Evolutionary conservation across 2,797 vertebrate species (phyloP).

Genomic region (Tarsius wallacei): DNA sequence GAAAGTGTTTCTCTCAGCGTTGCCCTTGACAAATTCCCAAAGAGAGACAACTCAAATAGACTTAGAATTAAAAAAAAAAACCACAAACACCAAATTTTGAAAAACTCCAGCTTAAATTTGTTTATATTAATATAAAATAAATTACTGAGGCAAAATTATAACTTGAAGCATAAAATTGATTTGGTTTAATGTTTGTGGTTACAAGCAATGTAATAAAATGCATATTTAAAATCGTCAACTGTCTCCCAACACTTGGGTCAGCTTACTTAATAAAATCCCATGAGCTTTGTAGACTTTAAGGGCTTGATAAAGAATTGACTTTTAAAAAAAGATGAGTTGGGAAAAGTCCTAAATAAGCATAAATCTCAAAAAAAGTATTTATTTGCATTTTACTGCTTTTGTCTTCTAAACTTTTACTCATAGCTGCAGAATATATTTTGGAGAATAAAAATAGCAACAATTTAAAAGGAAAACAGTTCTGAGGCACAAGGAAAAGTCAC

Average conservation of each 20-base stretch:
- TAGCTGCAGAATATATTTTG: slow-evolving; percentile 27
- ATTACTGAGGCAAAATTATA: neutral
- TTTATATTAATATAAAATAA: slow-evolving; percentile 29
- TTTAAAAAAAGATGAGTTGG: slow-evolving; percentile 5
- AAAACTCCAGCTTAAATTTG: neutral
- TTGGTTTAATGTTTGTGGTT: neutral
- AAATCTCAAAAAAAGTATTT: slow-evolving; percentile 10
- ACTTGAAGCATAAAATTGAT: neutral
- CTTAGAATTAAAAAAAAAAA: neutral
- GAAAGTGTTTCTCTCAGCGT: neutral
- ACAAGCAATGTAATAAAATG: neutral
- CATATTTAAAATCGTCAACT: neutral
- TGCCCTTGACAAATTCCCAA: neutral
- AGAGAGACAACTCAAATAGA: neutral
- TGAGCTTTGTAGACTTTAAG: neutral
- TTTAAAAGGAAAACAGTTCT: slow-evolving; percentile 3
- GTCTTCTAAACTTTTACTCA: slow-evolving; percentile 40
- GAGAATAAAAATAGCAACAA: neutral
- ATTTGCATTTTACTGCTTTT: slow-evolving; percentile 21
- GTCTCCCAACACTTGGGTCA: neutral
- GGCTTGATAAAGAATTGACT: neutral
- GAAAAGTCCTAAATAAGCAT: neutral
- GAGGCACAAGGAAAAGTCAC: neutral
- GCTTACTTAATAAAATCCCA: neutral
- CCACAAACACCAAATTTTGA: neutral